A percentile compares a stretch with the other conserved stretches of the same genome.
Evolutionary conservation across 2,888 invertebrate species (phyloP).

Genomic region (Meandrusa payeni): DNA sequence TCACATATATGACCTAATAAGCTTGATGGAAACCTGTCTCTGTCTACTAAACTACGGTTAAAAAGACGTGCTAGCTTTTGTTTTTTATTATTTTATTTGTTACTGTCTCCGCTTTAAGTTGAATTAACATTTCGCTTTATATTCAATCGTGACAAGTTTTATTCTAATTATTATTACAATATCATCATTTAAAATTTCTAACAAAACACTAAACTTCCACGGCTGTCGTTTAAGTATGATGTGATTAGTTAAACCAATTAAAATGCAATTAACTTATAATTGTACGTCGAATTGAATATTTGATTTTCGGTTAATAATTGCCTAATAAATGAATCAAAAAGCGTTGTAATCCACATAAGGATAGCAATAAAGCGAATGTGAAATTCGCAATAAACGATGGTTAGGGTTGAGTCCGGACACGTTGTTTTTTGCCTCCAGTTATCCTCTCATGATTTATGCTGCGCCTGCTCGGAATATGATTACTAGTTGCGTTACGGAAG

Average conservation of each 20-base stretch:
- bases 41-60: too few relatives aligned
- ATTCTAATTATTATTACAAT: too few relatives aligned
- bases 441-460: slow-evolving; percentile 72
- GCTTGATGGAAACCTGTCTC: too few relatives aligned
- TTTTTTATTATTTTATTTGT: too few relatives aligned
- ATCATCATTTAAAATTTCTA: too few relatives aligned
- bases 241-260: slow-evolving; percentile 10
- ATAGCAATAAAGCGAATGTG: slow-evolving; percentile 55
- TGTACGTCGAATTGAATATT: slow-evolving; percentile 27
- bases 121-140: too few relatives aligned
- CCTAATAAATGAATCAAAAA: slow-evolving; percentile 25
- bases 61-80: too few relatives aligned
- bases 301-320: slow-evolving; percentile 25
- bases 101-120: too few relatives aligned
- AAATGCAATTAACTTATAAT: slow-evolving; percentile 18
- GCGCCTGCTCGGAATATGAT: slow-evolving; percentile 63
- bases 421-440: slow-evolving; percentile 67
- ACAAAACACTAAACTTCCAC: too few relatives aligned
- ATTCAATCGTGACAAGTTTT: too few relatives aligned
- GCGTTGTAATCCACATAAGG: slow-evolving; percentile 43
- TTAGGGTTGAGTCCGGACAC: slow-evolving; percentile 54
- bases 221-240: not conserved
- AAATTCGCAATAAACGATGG: slow-evolving; percentile 63
- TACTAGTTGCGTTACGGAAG: slow-evolving; percentile 62
- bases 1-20: too few relatives aligned